Base-by-base conservation (phyloP, 2,888 invertebrate genomes). In the Scaptomyza polygonia region DNA sequence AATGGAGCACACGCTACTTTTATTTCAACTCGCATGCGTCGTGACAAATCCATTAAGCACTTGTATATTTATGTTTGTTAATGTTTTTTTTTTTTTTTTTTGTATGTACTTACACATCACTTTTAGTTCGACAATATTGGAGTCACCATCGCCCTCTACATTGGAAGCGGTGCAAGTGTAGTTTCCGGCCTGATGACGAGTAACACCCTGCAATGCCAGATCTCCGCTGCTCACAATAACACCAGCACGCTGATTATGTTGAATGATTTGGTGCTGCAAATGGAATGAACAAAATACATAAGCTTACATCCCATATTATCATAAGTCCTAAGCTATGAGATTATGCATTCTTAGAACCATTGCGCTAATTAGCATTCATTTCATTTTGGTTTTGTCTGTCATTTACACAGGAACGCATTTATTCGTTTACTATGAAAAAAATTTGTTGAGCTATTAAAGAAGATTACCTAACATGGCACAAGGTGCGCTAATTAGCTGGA, bases 91-190 rank as follows among this genome's bases (percentile, higher is more conserved):
- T 4, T 25, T 2, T 43, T 14, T 14, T 25, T 25, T 25, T 1
- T 39, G n/a, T 21, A 2, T 40, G 39, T 89, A 96, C 97, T 96
- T 93, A 97, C 97, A 97, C 94, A 97, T 97, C 87, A 98, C 95
- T 93, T 96, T 96, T 56, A 98, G 93, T 88, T 95, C 94, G 40
- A 97, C 95, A 45, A 94, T 93, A 85, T 95, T 95, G 77, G 97
- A 97, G 86, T 95, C 95, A 9, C 97, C 97, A 83, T 97, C 97
- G 0, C 97, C 97, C 92, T 97, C 97, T 12, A 97, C 96, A 90
- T 98, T 97, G 49, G 96, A 97, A 2, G 97, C 97, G 25, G 96
- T 95, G 91, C 97, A 97, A 34, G 96, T 95, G 91, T 97, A 97
- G 92, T 96, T 95, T 52, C 97, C 97, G 2, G 96, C 96, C 90